Conservation (phyloP, 2,888 invertebrate genomes). For the Noctua fimbriata region DNA sequence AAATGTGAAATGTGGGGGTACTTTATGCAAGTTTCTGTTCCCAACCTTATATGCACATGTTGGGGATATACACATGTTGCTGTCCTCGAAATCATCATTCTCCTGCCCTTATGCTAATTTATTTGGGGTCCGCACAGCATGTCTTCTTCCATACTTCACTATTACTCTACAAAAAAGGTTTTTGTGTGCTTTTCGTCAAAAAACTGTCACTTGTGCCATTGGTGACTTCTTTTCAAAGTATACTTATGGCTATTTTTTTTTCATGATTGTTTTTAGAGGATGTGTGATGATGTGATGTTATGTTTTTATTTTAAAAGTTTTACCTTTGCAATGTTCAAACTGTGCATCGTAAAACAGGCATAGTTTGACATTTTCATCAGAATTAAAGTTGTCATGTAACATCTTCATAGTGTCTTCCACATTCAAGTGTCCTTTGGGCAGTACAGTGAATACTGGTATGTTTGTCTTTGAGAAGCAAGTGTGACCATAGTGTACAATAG, state of each 20-base stretch:
- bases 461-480: conserved; percentile 95
- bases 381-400: conserved; percentile 72
- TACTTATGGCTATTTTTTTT: no score
- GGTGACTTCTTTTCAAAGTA: no score
- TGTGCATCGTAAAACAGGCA: conserved; percentile 93
- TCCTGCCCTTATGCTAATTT: no score
- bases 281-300: neutral
- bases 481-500: conserved; percentile 97
- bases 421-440: conserved; percentile 91
- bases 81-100: no score
- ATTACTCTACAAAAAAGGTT: neutral
- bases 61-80: no score
- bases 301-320: conserved; percentile 14
- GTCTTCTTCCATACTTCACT: no score
- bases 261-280: no score
- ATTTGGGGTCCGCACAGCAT: no score
- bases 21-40: neutral
- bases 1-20: neutral
- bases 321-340: conserved; percentile 91
- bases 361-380: conserved; percentile 78
- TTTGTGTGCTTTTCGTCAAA: no score
- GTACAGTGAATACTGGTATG: conserved; percentile 94
- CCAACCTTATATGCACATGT: neutral
- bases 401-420: conserved; percentile 73
- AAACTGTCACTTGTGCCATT: no score